Evolutionary conservation across 2,888 invertebrate genomes (phyloP).

Genomic region (Furcula furcula): DNA sequence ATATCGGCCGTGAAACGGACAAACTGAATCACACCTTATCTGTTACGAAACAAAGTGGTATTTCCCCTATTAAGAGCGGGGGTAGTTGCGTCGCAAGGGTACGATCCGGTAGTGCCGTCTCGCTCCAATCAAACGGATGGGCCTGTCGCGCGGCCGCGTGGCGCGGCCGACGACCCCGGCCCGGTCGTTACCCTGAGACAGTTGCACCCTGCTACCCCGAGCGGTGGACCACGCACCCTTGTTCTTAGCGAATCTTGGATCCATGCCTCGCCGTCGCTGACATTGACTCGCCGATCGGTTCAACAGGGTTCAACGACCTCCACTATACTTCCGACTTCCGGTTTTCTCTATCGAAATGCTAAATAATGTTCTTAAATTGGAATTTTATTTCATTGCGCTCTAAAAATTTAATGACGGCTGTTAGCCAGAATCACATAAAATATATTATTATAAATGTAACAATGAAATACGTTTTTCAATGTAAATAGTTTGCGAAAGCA

Average conservation of each 20-base stretch:
- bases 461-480: slow-evolving; percentile 11
- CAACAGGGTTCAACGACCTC: slow-evolving; percentile 70
- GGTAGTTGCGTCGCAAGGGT: slow-evolving; percentile 72
- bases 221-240: slow-evolving; percentile 64
- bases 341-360: slow-evolving; percentile 49
- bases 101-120: slow-evolving; percentile 58
- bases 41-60: slow-evolving; percentile 53
- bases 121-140: slow-evolving; percentile 77
- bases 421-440: slow-evolving; percentile 25
- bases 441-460: slow-evolving; percentile 12
- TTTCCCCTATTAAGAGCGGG: slow-evolving; percentile 52
- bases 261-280: slow-evolving; percentile 62
- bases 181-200: slow-evolving; percentile 75
- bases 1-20: slow-evolving; percentile 29
- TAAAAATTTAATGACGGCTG: slow-evolving; percentile 23
- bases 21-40: slow-evolving; percentile 63
- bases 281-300: slow-evolving; percentile 73
- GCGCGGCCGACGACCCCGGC: slow-evolving; percentile 75
- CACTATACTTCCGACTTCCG: slow-evolving; percentile 65
- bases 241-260: slow-evolving; percentile 73
- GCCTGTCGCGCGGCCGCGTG: slow-evolving; percentile 72
- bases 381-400: slow-evolving; percentile 30
- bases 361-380: slow-evolving; percentile 32
- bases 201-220: slow-evolving; percentile 79
- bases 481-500: slow-evolving; percentile 5